Conservation (phyloP, 2,113 vertebrate genomes). For the Herpetotheres cachinnans region DNA sequence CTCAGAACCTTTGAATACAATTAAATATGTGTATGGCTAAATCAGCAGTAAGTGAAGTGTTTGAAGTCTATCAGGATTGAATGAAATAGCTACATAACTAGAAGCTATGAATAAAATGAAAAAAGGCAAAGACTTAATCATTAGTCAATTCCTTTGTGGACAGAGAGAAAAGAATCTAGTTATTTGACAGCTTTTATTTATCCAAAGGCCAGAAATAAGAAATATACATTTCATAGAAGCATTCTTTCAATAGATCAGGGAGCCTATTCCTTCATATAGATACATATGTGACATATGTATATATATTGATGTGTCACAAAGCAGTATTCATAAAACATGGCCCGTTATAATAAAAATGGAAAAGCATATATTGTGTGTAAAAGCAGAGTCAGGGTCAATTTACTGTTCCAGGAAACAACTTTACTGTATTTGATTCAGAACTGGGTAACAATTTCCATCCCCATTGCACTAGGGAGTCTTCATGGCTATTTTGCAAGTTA, state of each 20-base stretch:
- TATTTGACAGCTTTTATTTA: constrained; percentile 21
- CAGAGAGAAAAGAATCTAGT: not conserved
- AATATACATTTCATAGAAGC: not conserved
- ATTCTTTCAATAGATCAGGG: not conserved
- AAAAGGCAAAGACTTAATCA: constrained; percentile 15
- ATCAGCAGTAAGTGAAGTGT: constrained; percentile 36
- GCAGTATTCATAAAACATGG: not conserved
- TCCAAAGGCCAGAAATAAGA: constrained; percentile 7
- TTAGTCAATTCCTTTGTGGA: not conserved
- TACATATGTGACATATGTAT: no score
- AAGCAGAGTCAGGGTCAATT: constrained; percentile 7
- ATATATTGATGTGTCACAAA: no score
- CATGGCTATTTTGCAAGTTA: not conserved
- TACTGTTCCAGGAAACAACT: not conserved
- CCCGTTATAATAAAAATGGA: not conserved
- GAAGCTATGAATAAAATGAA: constrained; percentile 4
- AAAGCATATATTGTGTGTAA: constrained; percentile 9
- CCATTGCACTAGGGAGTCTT: not conserved
- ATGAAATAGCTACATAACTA: constrained; percentile 18
- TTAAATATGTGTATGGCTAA: constrained; percentile 37
- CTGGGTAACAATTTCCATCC: not conserved
- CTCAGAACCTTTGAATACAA: constrained; percentile 29
- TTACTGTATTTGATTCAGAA: constrained; percentile 8
- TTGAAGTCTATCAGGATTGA: constrained; percentile 30
- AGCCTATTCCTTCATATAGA: not conserved